Evolutionary conservation across 2,888 invertebrate genomes (phyloP).

Genomic region (Eupsilia transversa): DNA sequence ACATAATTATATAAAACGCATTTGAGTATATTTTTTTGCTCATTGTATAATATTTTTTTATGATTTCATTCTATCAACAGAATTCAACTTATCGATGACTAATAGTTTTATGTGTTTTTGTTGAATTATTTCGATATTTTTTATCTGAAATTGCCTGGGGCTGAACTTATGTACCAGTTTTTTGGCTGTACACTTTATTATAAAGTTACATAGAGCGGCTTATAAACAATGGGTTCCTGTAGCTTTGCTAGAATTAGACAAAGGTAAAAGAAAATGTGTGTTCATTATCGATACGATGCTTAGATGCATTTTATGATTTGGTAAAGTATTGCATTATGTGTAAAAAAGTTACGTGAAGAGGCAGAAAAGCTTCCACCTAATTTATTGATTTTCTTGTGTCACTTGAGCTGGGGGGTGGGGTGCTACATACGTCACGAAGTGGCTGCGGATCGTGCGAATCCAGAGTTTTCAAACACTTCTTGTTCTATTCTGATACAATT

Average conservation of each 20-base stretch:
- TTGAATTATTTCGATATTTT: slow-evolving; percentile 46
- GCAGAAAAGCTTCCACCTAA: slow-evolving; percentile 50
- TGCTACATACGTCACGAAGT: slow-evolving; percentile 71
- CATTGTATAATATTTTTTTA: slow-evolving; percentile 10
- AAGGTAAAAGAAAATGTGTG: slow-evolving; percentile 5
- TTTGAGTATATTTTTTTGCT: slow-evolving; percentile 2
- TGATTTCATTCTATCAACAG: slow-evolving; percentile 41
- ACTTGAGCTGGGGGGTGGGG: slow-evolving; percentile 75
- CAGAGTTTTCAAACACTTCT: slow-evolving; percentile 23
- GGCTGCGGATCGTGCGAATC: slow-evolving; percentile 14
- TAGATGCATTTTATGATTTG: neutral
- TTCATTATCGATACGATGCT: neutral
- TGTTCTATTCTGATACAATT: slow-evolving; percentile 1
- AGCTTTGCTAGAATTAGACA: neutral
- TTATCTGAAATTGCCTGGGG: slow-evolving; percentile 6
- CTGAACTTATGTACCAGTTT: slow-evolving; percentile 3
- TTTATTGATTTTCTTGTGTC: slow-evolving; percentile 85
- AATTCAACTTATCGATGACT: slow-evolving; percentile 75
- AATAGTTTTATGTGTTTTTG: slow-evolving; percentile 68
- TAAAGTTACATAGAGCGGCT: neutral
- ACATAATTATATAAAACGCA: neutral
- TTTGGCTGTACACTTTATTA: neutral
- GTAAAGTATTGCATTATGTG: neutral
- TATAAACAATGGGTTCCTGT: slow-evolving; percentile 38
- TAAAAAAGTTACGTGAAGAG: slow-evolving; percentile 33